These are phyloP conservation scores for Lordiphosa andalusiaca DNA, from an alignment of 2,888 invertebrate species.

Conservation along the genomic window DNA sequence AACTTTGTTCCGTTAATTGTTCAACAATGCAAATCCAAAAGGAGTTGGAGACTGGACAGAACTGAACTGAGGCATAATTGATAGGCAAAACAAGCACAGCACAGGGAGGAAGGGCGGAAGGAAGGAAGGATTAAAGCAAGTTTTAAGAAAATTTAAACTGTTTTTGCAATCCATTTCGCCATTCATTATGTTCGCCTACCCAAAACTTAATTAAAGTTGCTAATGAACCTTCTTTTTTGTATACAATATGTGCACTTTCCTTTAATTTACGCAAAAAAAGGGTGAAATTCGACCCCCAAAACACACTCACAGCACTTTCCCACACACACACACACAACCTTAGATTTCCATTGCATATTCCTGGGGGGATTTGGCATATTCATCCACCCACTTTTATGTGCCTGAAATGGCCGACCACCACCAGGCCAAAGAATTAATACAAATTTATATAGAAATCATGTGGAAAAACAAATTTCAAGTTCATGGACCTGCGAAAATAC, in stretches of 20 bases:
- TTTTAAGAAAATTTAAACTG: conserved; percentile 2
- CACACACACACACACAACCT: conserved; percentile 16
- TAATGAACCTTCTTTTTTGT: conserved; percentile 56
- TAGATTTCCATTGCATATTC: conserved; percentile 48
- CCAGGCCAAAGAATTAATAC: conserved; percentile 1
- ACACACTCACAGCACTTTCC: conserved; percentile 25
- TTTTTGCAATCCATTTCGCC: conserved; percentile 11
- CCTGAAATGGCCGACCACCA: conserved; percentile 29
- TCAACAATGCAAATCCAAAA: conserved; percentile 60
- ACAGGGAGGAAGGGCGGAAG: not conserved
- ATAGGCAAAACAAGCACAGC: conserved; percentile 12
- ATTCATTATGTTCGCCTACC: not conserved
- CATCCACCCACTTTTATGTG: conserved; percentile 31
- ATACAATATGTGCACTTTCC: conserved; percentile 67
- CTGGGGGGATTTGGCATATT: conserved; percentile 41
- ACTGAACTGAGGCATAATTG: conserved; percentile 36
- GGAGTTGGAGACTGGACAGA: no score
- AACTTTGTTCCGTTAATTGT: conserved; percentile 73
- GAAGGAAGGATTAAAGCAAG: not conserved
- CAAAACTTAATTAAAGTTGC: conserved; percentile 48
- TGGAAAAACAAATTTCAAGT: conserved; percentile 28
- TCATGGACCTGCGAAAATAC: conserved; percentile 14
- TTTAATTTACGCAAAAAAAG: conserved; percentile 45
- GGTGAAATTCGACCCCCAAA: conserved; percentile 57
- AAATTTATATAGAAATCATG: conserved; percentile 4